Base-by-base conservation (phyloP, 2,888 invertebrate species). In the Andricus curvator region DNA sequence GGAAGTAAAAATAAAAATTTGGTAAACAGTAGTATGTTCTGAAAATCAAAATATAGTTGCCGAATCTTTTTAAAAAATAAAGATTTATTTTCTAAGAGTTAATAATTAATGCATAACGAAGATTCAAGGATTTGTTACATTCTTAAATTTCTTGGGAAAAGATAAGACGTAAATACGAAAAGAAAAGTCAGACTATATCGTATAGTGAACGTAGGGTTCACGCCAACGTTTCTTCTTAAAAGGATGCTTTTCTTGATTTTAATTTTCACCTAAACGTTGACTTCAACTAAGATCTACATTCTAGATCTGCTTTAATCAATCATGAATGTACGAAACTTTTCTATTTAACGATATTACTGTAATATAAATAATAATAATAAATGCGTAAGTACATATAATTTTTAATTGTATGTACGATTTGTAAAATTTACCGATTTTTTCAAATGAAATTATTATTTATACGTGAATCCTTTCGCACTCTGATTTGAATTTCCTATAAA, bases 151-250 rank as follows among this genome's bases (percentile, higher is more conserved):
- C 1, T 56, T 56, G 3, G 11, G n/a, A 20, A n/a, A 56, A 56
- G n/a, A 56, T n/a, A 56, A 56, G 9, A 56, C 56, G 11, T 56
- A 56, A n/a, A 56, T 56, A 15, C 48, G 15, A 15, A 5, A 48
- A 44, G 17, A 48, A 48, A 48, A 15, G 17, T 48, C 48, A 48
- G 48, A 4, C 48, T 4, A 48, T 48, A 48, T 48, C 15, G 17
- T 56, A n/a, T 56, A 11, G 56, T n/a, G 56, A 56, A 11, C 56
- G n/a, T 56, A 56, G 56, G 56, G n/a, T 22, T 56, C 56, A 56
- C 56, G 56, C 56, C 56, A n/a, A 56, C n/a, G n/a, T n/a, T 56
- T 56, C 56, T n/a, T 56, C n/a, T 56, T 56, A n/a, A 56, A 22
- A 56, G n/a, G 56, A 56, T n/a, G 11, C 56, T 56, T 9, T 5